Evolutionary conservation across 2,797 vertebrate genomes (phyloP).

Genomic region (Falco peregrinus): DNA sequence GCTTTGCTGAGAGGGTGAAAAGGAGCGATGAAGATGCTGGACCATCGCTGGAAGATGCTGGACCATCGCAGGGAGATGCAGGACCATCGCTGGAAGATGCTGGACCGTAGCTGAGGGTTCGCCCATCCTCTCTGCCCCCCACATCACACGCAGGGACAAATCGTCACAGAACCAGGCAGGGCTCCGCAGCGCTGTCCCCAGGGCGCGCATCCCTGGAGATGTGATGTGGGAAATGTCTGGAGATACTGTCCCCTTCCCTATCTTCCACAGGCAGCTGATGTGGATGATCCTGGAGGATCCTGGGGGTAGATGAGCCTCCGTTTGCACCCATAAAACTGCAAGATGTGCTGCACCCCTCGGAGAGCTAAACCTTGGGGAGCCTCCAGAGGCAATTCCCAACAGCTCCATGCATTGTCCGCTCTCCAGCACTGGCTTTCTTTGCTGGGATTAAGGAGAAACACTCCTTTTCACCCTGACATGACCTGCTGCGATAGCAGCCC

Average conservation of each 20-base stretch:
- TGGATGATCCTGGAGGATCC: too few species aligned
- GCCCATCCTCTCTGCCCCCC: neutral
- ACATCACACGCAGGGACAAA: neutral
- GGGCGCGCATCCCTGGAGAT: accelerated
- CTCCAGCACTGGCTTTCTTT: neutral
- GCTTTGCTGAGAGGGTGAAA: neutral
- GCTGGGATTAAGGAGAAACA: accelerated
- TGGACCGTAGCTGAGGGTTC: neutral
- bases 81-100: too few species aligned
- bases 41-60: neutral
- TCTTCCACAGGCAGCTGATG: neutral
- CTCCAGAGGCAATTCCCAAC: neutral
- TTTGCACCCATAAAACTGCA: neutral
- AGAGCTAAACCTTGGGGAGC: neutral
- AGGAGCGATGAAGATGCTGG: neutral
- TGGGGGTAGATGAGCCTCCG: neutral
- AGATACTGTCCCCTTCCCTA: neutral
- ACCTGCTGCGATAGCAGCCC: accelerated
- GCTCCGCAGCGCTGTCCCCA: neutral
- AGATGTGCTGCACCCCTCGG: neutral
- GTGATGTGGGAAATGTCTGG: neutral
- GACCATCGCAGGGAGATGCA: too few species aligned
- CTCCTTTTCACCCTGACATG: neutral
- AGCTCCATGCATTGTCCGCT: neutral
- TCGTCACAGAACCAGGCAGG: neutral